Percentiles rank a stretch among this genome's conserved stretches.
These are phyloP conservation scores for Procambarus virginalis DNA, from an alignment of 1,140 invertebrate genomes.

Conservation along the genomic window DNA sequence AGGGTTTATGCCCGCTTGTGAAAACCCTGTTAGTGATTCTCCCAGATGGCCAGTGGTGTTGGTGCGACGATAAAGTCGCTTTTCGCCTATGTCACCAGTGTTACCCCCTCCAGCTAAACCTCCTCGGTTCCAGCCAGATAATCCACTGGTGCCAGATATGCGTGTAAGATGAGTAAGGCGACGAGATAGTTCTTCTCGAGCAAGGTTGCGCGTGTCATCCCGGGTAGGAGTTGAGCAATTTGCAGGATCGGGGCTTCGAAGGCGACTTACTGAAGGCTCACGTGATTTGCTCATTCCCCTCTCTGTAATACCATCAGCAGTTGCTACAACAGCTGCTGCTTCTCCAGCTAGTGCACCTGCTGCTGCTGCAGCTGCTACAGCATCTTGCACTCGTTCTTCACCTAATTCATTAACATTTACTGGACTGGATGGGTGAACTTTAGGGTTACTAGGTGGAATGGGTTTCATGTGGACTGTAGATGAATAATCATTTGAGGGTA, in stretches of 20 bases:
- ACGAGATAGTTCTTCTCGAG: constrained; percentile 66
- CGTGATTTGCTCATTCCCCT: constrained; percentile 4
- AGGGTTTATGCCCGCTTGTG: background rate
- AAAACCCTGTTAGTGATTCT: constrained; percentile 24
- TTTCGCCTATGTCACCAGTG: constrained; percentile 5
- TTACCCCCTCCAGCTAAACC: constrained; percentile 2
- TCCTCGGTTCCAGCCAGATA: constrained; percentile 16
- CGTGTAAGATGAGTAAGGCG: constrained; percentile 68
- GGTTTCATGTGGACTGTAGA: background rate
- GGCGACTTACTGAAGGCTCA: constrained; percentile 48
- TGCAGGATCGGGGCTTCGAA: constrained; percentile 56
- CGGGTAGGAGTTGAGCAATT: constrained; percentile 20
- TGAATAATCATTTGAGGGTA: background rate
- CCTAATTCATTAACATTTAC: constrained; percentile 4
- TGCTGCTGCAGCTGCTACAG: constrained; percentile 38
- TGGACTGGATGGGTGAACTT: constrained; percentile 2
- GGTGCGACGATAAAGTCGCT: constrained; percentile 64
- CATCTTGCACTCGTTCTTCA: constrained; percentile 25
- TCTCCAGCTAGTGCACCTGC: constrained; percentile 17
- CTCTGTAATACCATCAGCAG: constrained; percentile 22
- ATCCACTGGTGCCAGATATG: constrained; percentile 55
- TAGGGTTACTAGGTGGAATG: background rate
- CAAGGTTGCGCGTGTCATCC: constrained; percentile 54
- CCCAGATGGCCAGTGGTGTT: constrained; percentile 60
- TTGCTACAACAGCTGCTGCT: constrained; percentile 33